Conservation (phyloP, 2,113 vertebrate species). For the Acrocephalus arundinaceus region DNA sequence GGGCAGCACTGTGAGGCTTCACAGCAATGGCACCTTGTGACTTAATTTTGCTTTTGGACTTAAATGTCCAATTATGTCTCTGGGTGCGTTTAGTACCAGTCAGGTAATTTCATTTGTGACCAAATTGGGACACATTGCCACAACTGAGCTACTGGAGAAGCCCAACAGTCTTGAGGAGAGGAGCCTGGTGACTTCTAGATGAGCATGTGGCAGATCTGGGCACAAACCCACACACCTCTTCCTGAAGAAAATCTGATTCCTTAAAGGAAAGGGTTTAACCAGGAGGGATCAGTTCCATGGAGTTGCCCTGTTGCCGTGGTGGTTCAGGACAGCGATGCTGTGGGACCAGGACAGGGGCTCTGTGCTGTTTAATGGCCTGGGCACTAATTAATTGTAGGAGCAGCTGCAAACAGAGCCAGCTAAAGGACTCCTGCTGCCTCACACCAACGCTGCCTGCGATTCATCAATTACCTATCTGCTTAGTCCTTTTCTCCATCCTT, state of each 20-base stretch:
- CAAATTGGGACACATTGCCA: background rate
- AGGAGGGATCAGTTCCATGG: conserved; percentile 2
- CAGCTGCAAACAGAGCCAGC: conserved; percentile 15
- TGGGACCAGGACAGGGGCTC: background rate
- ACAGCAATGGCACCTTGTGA: background rate
- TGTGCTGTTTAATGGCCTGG: background rate
- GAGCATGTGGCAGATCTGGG: fast-evolving
- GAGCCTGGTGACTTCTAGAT: background rate
- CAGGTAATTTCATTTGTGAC: background rate
- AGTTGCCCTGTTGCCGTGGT: background rate
- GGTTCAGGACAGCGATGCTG: background rate
- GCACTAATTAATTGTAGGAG: background rate
- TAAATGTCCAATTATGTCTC: background rate
- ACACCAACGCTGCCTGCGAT: background rate
- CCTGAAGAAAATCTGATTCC: background rate
- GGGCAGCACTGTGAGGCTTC: background rate
- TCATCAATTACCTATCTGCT: conserved; percentile 69
- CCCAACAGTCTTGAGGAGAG: background rate
- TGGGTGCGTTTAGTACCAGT: background rate
- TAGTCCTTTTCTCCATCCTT: conserved; percentile 60
- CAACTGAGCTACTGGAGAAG: background rate
- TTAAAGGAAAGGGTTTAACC: background rate
- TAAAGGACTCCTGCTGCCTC: conserved; percentile 38
- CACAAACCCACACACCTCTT: background rate
- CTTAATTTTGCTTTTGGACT: background rate